Percentiles rank a stretch among this genome's conserved stretches.
These are phyloP conservation scores for Anoplius nigerrimus DNA, from an alignment of 2,888 invertebrate genomes.

Conservation along the genomic window DNA sequence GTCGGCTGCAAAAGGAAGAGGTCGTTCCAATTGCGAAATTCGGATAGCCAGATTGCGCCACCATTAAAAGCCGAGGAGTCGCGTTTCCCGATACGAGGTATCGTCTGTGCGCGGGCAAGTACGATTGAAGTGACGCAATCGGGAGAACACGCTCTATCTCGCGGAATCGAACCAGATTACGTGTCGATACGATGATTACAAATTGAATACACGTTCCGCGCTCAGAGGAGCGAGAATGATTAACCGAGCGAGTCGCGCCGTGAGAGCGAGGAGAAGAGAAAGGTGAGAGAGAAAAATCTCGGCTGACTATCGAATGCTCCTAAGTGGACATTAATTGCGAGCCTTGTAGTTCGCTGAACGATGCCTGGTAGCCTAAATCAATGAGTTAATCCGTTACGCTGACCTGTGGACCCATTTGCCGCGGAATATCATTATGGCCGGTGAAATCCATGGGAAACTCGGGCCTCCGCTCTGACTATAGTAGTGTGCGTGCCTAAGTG, in stretches of 20 bases:
- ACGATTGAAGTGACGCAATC: too few species aligned
- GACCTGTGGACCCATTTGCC: conserved; percentile 27
- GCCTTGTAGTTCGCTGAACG: neutral
- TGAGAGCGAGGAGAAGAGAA: neutral
- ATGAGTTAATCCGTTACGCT: conserved; percentile 33
- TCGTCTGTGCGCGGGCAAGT: too few species aligned
- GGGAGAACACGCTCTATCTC: too few species aligned
- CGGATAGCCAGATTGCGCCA: too few species aligned
- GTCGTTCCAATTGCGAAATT: too few species aligned
- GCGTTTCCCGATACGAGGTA: too few species aligned
- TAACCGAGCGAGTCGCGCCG: neutral
- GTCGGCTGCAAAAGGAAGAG: too few species aligned
- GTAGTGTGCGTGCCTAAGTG: too few species aligned
- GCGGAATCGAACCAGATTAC: too few species aligned
- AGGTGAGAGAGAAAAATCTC: neutral
- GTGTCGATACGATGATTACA: neutral
- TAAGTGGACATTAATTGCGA: conserved; percentile 11
- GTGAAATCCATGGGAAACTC: conserved; percentile 50
- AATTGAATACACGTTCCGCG: neutral
- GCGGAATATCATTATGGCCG: conserved; percentile 2
- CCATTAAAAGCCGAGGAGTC: too few species aligned
- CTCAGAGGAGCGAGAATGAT: neutral
- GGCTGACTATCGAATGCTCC: too few species aligned
- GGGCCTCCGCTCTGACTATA: neutral
- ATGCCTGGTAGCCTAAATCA: conserved; percentile 21